A percentile compares a stretch with the other conserved stretches of the same genome.
These are phyloP conservation scores for Melieria omissa DNA, from an alignment of 2,888 invertebrate genomes.

Conservation along the genomic window DNA sequence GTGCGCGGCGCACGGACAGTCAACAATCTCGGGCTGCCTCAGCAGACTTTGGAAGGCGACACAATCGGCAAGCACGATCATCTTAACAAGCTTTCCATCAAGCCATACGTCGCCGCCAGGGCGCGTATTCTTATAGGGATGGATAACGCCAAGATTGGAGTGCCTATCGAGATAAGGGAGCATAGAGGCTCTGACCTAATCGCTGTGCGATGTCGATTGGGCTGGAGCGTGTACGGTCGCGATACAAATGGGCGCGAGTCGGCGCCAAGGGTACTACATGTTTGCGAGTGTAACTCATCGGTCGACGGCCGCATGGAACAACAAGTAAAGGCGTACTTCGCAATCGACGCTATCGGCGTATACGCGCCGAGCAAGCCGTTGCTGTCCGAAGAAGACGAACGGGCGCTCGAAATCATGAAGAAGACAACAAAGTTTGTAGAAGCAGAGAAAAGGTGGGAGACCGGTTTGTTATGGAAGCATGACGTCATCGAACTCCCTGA, in stretches of 20 bases:
- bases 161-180: slow-evolving; percentile 6
- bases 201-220: no score
- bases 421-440: slow-evolving; percentile 27
- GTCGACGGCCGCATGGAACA: no score
- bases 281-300: no score
- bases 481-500: slow-evolving; percentile 32
- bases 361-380: background rate
- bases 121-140: slow-evolving; percentile 17
- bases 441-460: slow-evolving; percentile 33
- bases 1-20: slow-evolving; percentile 36
- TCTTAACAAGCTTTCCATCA: background rate
- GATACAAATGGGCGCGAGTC: background rate
- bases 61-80: slow-evolving; percentile 20
- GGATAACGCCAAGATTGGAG: slow-evolving; percentile 11
- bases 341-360: slow-evolving; percentile 23
- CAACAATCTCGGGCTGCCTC: slow-evolving; percentile 29
- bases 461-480: slow-evolving; percentile 31
- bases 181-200: slow-evolving; percentile 26
- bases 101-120: background rate
- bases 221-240: slow-evolving; percentile 39
- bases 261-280: slow-evolving; percentile 10
- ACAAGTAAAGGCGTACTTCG: no score
- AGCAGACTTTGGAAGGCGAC: slow-evolving; percentile 17
- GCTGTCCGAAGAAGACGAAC: slow-evolving; percentile 7
- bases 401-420: slow-evolving; percentile 33